phyloP scores from a whole-genome alignment of 2,113 vertebrate genomes.

The Coptodon bakossiorum region DNA sequence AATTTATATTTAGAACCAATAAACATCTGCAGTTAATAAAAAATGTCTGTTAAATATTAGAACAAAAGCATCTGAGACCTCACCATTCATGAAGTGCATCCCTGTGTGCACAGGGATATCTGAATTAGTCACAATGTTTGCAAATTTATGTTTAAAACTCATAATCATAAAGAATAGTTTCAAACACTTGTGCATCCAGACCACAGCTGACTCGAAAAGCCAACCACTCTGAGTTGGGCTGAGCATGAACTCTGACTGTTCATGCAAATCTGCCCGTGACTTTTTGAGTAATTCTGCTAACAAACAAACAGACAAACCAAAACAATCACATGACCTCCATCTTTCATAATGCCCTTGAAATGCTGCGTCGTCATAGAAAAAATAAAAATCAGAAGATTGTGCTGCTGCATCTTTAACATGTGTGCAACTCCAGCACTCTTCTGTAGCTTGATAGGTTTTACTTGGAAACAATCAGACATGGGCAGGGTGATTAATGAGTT shows the following conservation, averaged over 20 bases:
- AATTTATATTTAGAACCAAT: fast-evolving
- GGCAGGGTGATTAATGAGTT: fast-evolving
- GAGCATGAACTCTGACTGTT: background rate
- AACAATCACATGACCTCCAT: background rate
- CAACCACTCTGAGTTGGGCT: background rate
- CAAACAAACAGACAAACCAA: background rate
- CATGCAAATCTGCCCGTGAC: fast-evolving
- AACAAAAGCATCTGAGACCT: background rate
- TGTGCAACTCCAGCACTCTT: fast-evolving
- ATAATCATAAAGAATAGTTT: background rate
- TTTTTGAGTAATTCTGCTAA: background rate
- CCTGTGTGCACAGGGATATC: fast-evolving
- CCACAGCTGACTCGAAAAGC: background rate
- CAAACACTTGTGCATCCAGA: background rate
- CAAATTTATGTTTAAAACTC: background rate
- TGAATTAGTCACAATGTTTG: background rate
- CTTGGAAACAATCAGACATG: background rate
- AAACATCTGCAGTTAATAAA: background rate
- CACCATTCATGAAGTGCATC: background rate
- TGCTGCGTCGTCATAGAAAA: fast-evolving
- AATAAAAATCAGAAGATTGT: background rate
- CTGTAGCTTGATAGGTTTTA: fast-evolving
- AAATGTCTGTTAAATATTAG: background rate
- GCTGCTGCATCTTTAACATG: background rate
- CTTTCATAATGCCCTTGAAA: background rate